phyloP scores from a whole-genome alignment of 2,113 vertebrate genomes.

The pig (Sus scrofa) region DNA sequence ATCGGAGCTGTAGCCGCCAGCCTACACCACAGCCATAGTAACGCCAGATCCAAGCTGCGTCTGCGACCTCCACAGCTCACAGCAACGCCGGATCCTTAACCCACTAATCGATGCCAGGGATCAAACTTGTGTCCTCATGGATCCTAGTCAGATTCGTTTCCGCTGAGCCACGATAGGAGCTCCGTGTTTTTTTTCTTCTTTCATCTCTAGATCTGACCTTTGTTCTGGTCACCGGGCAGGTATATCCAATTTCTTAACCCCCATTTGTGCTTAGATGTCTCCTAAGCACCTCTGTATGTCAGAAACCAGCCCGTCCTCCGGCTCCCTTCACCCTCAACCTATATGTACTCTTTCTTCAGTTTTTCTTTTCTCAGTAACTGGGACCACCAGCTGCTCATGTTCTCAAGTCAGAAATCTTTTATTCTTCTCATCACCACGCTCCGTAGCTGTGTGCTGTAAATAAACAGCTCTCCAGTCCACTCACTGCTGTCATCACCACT shows the following conservation, averaged over 20 bases:
- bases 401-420: not conserved
- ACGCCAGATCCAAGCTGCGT: no score
- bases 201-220: not conserved
- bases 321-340: not conserved
- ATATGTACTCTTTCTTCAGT: accelerated
- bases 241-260: no score
- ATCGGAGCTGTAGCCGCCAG: no score
- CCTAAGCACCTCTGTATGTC: not conserved
- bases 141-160: no score
- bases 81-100: no score
- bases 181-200: not conserved
- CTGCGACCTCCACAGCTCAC: no score
- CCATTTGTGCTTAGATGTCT: not conserved
- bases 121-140: no score
- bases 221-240: not conserved
- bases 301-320: not conserved
- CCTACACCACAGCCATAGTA: no score
- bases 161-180: no score
- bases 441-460: not conserved
- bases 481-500: not conserved
- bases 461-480: no score
- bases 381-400: not conserved
- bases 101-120: no score
- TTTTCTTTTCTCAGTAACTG: not conserved
- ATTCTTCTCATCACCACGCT: not conserved